Conservation (phyloP, 2,888 invertebrate genomes). For the Cepaea hortensis region DNA sequence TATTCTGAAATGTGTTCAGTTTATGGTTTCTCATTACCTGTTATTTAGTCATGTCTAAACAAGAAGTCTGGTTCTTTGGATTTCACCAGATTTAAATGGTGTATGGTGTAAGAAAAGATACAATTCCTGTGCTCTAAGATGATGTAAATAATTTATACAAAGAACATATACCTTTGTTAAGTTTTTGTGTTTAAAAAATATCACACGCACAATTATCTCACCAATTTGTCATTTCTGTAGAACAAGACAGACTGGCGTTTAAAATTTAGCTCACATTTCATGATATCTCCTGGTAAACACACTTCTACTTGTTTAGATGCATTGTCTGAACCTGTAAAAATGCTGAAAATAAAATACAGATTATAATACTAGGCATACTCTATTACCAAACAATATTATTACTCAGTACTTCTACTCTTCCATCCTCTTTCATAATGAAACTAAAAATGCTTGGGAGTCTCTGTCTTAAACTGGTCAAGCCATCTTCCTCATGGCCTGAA, state of each 20-base stretch:
- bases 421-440: background rate
- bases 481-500: too few species aligned
- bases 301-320: constrained; percentile 51
- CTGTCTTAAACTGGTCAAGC: too few species aligned
- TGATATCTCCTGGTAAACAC: constrained; percentile 59
- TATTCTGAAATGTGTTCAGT: too few species aligned
- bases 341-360: constrained; percentile 54
- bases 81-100: too few species aligned
- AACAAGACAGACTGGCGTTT: constrained; percentile 56
- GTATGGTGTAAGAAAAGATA: too few species aligned
- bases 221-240: constrained; percentile 57
- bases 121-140: too few species aligned
- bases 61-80: too few species aligned
- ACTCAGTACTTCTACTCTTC: background rate
- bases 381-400: background rate
- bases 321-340: constrained; percentile 61
- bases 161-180: background rate
- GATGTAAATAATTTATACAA: too few species aligned
- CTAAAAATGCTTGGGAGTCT: too few species aligned
- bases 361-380: too few species aligned
- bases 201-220: constrained; percentile 3
- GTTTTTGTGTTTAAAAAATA: background rate
- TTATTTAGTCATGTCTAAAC: too few species aligned
- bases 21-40: too few species aligned
- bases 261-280: constrained; percentile 60